Percentiles rank a stretch among this genome's conserved stretches.
Conservation (phyloP, 2,113 vertebrate genomes). For the Oryzias woworae region DNA sequence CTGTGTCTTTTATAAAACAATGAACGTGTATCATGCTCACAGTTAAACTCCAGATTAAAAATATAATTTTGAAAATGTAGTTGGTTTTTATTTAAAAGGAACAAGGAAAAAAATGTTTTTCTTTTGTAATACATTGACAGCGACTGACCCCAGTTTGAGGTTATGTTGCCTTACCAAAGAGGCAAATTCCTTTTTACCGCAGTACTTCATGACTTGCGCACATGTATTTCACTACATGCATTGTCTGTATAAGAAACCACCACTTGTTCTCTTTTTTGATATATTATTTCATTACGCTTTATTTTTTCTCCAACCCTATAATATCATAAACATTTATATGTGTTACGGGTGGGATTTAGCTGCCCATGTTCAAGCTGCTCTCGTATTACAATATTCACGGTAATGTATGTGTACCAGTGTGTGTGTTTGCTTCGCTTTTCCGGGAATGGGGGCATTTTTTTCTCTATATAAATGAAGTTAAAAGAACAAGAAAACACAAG, state of each 20-base stretch:
- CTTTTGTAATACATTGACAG: too few relatives aligned
- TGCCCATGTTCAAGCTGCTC: neutral
- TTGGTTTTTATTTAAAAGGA: too few relatives aligned
- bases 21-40: too few relatives aligned
- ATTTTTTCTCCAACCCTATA: neutral
- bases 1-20: too few relatives aligned
- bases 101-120: too few relatives aligned
- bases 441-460: conserved; percentile 59
- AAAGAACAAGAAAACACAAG: conserved; percentile 14
- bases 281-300: fast-evolving
- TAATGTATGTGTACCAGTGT: conserved; percentile 25
- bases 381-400: conserved; percentile 29
- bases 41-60: too few relatives aligned
- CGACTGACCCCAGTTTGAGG: neutral
- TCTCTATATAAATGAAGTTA: conserved; percentile 4
- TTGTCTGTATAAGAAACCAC: neutral
- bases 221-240: neutral
- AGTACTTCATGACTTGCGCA: neutral
- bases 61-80: too few relatives aligned
- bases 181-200: conserved; percentile 43
- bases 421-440: conserved; percentile 52
- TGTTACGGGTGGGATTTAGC: fast-evolving
- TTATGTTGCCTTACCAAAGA: neutral
- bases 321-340: fast-evolving
- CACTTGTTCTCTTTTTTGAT: neutral